Evolutionary conservation across 2,797 vertebrate genomes (phyloP), one percentile per base, ranked within the genome.

Genomic region (Tadarida brasiliensis): DNA sequence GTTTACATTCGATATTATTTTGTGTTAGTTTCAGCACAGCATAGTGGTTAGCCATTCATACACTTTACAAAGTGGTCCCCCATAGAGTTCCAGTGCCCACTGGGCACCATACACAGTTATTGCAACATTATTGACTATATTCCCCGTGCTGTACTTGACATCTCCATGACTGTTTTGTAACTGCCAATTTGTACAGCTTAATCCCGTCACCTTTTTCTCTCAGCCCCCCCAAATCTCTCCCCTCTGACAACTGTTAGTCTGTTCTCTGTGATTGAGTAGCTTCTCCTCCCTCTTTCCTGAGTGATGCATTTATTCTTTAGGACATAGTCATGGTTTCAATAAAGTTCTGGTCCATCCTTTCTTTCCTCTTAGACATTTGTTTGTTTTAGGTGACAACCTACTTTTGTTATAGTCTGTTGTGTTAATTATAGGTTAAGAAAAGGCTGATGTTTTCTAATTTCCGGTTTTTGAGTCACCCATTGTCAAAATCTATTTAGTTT

Each of bases 391-490:
- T 56, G 15, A n/a, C 12, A 54, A 49, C 22, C 9, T 56, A 10
- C 73, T 71, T 68, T 19, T 71, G 11, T 71, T 88, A 28, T 19
- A 65, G 68, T 86, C 35, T 91, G 9, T 39, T 47, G 12, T 81
- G 14, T 71, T 70, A 56, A 70, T 90, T 74, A 57, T 71, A 59
- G 3, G 35, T 82, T 63, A 86, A 57, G 47, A 83, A n/a, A 83
- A 78, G 24, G 6, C 22, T 28, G 1, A 39, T 96, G 16, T 65
- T 9, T 39, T 7, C 11, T 91, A 6, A 71, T 59, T 39, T 89
- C 10, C 7, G 82, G 44, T 47, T 63, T 90, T 65, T 77, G 4
- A 54, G 9, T 88, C 51, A 77, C 7, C 8, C 28, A 63, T 0
- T 77, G 17, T 24, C n/a, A 33, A 24, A 82, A 2, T 0, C 44